Evolutionary conservation across 2,113 vertebrate species (phyloP).

Genomic region (Myiagra hebetior): DNA sequence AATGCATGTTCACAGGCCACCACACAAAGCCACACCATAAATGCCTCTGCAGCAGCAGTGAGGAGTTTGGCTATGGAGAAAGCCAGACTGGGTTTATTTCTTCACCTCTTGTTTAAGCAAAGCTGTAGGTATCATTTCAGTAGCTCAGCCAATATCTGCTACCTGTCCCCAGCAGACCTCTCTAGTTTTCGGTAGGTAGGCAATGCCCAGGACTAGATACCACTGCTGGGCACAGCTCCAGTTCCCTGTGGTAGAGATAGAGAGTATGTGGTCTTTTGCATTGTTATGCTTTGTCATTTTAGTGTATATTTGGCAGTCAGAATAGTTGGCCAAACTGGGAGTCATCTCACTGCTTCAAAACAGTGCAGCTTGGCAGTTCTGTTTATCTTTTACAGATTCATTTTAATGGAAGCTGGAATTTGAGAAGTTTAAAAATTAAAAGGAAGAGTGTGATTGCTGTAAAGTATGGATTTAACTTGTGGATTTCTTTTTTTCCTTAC

Average conservation of each 20-base stretch:
- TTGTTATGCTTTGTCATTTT: neutral
- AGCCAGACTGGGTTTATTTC: neutral
- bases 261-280: neutral
- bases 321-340: neutral
- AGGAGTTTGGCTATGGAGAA: neutral
- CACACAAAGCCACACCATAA: neutral
- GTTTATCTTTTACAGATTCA: neutral
- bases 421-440: neutral
- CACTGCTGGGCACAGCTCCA: neutral
- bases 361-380: neutral
- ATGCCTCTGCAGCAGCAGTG: neutral
- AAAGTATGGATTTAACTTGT: neutral
- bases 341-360: neutral
- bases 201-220: neutral
- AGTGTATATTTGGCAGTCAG: neutral
- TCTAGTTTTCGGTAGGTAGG: neutral
- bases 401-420: neutral
- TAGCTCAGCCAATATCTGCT: neutral
- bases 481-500: neutral
- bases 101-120: neutral
- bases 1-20: too few relatives aligned
- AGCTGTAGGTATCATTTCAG: neutral
- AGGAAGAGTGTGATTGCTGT: neutral
- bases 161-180: neutral
- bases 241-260: neutral